Evolutionary conservation across 2,888 invertebrate species (phyloP).

Genomic region (Heliconius hortense): DNA sequence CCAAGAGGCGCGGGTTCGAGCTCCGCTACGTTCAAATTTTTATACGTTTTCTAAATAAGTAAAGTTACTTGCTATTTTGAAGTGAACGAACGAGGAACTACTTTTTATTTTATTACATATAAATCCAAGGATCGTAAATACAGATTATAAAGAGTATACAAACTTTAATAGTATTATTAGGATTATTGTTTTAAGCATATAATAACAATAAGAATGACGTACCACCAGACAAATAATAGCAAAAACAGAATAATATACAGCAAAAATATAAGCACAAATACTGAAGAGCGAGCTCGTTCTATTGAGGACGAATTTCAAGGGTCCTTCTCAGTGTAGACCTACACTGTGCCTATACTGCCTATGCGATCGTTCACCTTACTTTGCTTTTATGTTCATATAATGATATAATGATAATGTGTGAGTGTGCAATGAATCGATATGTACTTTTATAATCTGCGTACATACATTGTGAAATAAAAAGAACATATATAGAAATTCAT

Average conservation of each 20-base stretch:
- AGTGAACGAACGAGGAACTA: too few species aligned
- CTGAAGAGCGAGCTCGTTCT: neutral
- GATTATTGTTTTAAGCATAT: too few species aligned
- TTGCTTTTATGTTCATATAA: neutral
- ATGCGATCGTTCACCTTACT: constrained; percentile 17
- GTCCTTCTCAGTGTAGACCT: constrained; percentile 3
- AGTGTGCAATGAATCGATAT: constrained; percentile 5
- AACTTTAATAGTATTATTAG: too few species aligned
- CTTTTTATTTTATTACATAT: too few species aligned
- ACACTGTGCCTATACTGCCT: neutral
- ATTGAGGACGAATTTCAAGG: constrained; percentile 10
- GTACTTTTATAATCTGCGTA: neutral
- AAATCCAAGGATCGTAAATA: too few species aligned
- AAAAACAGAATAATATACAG: neutral
- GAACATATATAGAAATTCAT: neutral
- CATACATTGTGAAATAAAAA: constrained; percentile 1
- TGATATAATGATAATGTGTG: neutral
- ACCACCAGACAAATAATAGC: neutral
- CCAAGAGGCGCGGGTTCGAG: too few species aligned
- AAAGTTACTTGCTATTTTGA: too few species aligned
- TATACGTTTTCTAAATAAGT: too few species aligned
- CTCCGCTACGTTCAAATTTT: too few species aligned
- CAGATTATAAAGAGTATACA: too few species aligned
- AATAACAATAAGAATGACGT: neutral
- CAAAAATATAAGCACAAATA: neutral